phyloP scores from a whole-genome alignment of 2,888 invertebrate species.

The Apamea monoglypha region DNA sequence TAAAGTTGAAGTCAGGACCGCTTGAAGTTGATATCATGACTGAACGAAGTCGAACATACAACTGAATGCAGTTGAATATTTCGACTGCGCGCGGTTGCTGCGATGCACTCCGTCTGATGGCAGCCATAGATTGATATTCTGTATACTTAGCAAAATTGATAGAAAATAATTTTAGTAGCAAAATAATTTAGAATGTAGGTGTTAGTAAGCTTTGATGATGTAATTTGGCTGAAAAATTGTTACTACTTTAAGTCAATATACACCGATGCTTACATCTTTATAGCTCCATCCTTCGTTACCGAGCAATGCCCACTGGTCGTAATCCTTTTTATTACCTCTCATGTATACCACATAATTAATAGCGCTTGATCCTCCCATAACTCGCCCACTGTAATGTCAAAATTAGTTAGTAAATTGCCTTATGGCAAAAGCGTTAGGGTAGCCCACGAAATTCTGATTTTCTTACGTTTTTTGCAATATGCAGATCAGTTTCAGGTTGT shows the following conservation, averaged over 20 bases:
- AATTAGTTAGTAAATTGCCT: constrained; percentile 11
- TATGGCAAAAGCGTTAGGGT: background rate
- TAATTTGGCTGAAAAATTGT: background rate
- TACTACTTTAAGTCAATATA: background rate
- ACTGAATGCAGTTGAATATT: no score
- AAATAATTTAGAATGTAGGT: background rate
- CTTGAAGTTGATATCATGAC: no score
- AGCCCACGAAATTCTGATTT: background rate
- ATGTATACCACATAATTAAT: constrained; percentile 92
- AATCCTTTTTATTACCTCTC: constrained; percentile 91
- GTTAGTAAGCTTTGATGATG: background rate
- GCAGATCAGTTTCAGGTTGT: background rate
- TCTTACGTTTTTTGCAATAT: background rate
- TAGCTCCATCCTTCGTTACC: constrained; percentile 92
- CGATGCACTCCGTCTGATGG: no score
- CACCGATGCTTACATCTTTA: constrained; percentile 80
- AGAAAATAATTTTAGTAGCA: background rate
- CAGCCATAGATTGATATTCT: background rate
- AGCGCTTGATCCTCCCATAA: constrained; percentile 93
- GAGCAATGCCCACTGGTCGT: constrained; percentile 91
- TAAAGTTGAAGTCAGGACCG: no score
- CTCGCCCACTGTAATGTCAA: constrained; percentile 88
- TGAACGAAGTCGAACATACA: no score
- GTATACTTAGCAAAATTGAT: background rate
- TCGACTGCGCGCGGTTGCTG: no score